phyloP scores from a whole-genome alignment of 2,888 invertebrate species.

The Philhelius pedissequus region DNA sequence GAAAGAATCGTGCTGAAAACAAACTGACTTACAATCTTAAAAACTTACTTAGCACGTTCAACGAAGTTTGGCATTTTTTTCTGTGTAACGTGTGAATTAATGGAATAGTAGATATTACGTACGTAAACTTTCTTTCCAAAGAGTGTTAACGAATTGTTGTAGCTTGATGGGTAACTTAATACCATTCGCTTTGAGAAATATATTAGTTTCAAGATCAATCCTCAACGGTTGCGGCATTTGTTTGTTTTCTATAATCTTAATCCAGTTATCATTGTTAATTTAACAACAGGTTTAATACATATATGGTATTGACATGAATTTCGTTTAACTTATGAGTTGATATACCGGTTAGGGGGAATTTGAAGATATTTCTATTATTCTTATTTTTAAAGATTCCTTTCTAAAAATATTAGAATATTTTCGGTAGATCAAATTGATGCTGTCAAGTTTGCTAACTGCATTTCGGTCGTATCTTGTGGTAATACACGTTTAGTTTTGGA shows the following conservation, averaged over 20 bases:
- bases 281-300: slow-evolving; percentile 20
- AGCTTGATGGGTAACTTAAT: not conserved
- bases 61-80: not conserved
- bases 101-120: not conserved
- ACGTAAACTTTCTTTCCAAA: not conserved
- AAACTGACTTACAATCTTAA: no score
- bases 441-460: no score
- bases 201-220: slow-evolving; percentile 31
- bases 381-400: no score
- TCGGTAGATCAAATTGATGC: no score
- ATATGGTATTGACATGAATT: not conserved
- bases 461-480: no score
- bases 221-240: not conserved
- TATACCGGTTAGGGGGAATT: not conserved
- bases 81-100: not conserved
- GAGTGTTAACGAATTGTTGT: not conserved
- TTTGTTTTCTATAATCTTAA: not conserved
- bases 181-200: slow-evolving; percentile 4
- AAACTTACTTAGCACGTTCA: no score
- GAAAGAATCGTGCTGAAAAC: no score
- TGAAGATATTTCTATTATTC: not conserved
- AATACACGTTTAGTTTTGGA: no score
- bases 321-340: not conserved
- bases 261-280: not conserved
- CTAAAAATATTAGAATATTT: no score